Percentiles rank a stretch among this genome's conserved stretches.
Conservation (phyloP, 64 coral and sea anemone species). For the Actinia tenebrosa region DNA sequence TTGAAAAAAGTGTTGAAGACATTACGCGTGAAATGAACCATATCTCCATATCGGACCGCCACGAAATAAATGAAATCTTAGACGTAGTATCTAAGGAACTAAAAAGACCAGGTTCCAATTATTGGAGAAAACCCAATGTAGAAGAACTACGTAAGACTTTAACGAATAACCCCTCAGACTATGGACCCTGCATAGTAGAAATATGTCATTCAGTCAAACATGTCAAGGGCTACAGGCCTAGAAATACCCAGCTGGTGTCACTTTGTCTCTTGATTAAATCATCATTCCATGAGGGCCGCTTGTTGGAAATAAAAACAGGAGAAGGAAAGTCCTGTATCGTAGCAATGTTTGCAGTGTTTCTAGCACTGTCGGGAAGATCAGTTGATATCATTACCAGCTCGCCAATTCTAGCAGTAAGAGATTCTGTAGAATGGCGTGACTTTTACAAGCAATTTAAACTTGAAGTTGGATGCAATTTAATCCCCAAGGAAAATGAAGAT, state of each 20-base stretch:
- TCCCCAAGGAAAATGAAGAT: conserved; percentile 20
- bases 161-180: not conserved
- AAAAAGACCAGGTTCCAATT: too few species aligned
- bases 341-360: conserved; percentile 26
- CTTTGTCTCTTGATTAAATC: conserved; percentile 14
- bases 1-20: too few species aligned
- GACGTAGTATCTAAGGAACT: too few species aligned
- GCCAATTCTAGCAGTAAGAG: conserved; percentile 23
- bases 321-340: conserved; percentile 36
- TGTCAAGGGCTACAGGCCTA: conserved; percentile 5
- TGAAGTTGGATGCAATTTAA: conserved; percentile 12
- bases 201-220: not conserved
- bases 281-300: not conserved
- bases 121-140: too few species aligned
- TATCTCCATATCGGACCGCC: too few species aligned
- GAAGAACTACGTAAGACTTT: not conserved
- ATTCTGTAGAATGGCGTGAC: not conserved
- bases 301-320: conserved; percentile 31
- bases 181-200: not conserved
- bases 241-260: conserved; percentile 24
- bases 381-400: conserved; percentile 28
- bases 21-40: too few species aligned
- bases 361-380: conserved; percentile 9
- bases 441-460: not conserved
- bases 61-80: too few species aligned